phyloP scores from a whole-genome alignment of 2,797 vertebrate genomes.

The Rhabdomys pumilio region DNA sequence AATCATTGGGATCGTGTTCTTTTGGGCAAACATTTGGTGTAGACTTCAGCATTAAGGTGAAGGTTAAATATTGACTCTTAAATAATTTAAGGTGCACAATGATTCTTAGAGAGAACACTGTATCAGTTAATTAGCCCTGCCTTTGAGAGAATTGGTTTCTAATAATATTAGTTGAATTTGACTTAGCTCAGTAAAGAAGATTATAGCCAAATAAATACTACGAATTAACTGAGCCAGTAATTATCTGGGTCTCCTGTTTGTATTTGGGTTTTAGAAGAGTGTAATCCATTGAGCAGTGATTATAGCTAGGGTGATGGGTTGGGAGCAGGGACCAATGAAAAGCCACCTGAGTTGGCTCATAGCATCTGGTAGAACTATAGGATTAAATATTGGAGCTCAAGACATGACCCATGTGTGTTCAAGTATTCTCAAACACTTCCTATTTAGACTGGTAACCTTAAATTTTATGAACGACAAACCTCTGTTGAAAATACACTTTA shows the following conservation, averaged over 20 bases:
- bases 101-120: constrained; percentile 24
- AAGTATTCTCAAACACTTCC: neutral
- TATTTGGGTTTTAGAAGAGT: neutral
- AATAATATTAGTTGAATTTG: constrained; percentile 63
- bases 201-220: constrained; percentile 61
- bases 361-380: neutral
- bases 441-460: neutral
- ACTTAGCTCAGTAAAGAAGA: constrained; percentile 52
- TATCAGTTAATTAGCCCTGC: neutral
- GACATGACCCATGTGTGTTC: neutral
- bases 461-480: neutral
- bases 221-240: constrained; percentile 56
- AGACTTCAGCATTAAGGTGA: constrained; percentile 37
- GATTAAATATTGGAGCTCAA: constrained; percentile 20
- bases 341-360: neutral
- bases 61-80: constrained; percentile 1
- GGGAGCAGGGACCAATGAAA: neutral
- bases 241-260: neutral
- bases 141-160: constrained; percentile 68
- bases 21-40: constrained; percentile 10
- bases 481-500: neutral
- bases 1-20: constrained; percentile 23
- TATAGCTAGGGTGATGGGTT: neutral
- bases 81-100: constrained; percentile 31
- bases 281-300: neutral